Evolutionary conservation across 2,888 invertebrate genomes (phyloP).

Genomic region (Macrophya annulata): DNA sequence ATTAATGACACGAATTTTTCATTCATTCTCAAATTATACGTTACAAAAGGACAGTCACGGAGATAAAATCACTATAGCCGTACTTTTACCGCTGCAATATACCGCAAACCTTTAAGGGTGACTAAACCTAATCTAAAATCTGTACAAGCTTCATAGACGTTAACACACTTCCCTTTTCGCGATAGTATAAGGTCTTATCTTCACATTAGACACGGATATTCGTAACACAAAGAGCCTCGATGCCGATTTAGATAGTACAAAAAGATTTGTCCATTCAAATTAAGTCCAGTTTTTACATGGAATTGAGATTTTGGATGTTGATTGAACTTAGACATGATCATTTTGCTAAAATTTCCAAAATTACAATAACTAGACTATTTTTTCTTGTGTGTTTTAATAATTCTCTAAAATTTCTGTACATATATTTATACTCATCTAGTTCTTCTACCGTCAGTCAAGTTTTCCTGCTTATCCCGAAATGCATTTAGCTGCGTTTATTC

Average conservation of each 20-base stretch:
- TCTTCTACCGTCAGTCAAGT: neutral
- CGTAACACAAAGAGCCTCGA: neutral
- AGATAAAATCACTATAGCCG: neutral
- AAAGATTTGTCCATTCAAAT: neutral
- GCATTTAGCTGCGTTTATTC: constrained; percentile 40
- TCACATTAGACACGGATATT: neutral
- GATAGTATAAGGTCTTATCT: neutral
- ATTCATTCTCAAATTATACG: neutral
- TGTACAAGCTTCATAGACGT: neutral
- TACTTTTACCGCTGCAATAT: no score
- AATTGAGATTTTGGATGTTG: neutral
- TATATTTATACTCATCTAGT: neutral
- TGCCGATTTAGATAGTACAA: neutral
- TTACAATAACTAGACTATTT: neutral
- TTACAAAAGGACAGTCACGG: neutral
- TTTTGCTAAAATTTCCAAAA: neutral
- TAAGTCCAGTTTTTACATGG: neutral
- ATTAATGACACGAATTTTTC: neutral
- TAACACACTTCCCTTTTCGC: neutral
- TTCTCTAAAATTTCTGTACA: neutral
- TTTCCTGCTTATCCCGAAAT: constrained; percentile 13
- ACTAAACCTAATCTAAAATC: neutral
- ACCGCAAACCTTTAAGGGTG: neutral
- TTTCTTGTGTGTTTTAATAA: neutral
- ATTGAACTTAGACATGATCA: neutral